Evolutionary conservation across 23 tunicate genomes (phyloP).

Genomic region (Ciona savignyi): DNA sequence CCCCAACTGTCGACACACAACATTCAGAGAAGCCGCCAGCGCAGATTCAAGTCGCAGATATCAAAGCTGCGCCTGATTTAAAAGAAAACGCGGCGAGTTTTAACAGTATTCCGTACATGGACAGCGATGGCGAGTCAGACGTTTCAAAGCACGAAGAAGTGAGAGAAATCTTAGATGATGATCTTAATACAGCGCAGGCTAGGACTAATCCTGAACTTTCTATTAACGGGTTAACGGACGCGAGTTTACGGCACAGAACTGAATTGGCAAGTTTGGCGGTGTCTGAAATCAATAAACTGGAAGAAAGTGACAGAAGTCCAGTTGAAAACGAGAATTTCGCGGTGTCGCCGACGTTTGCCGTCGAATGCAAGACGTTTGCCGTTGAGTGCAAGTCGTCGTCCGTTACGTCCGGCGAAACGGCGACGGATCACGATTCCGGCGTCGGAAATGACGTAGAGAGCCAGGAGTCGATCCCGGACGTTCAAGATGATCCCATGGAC

Average conservation of each 20-base stretch:
- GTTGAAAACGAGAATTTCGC: slow-evolving; percentile 5
- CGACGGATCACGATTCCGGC: slow-evolving; percentile 84
- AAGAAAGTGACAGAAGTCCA: background rate
- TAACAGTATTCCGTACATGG: slow-evolving; percentile 33
- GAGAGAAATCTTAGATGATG: background rate
- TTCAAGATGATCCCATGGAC: slow-evolving; percentile 10
- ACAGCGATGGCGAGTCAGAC: slow-evolving; percentile 4
- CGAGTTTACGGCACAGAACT: background rate
- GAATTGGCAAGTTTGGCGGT: background rate
- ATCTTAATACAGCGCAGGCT: too few relatives aligned
- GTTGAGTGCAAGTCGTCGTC: slow-evolving; percentile 29
- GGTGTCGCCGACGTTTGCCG: slow-evolving; percentile 14
- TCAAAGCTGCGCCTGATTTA: background rate
- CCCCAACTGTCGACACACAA: background rate
- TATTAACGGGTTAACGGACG: background rate
- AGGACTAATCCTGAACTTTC: background rate
- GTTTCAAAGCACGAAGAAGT: background rate
- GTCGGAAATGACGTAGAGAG: slow-evolving; percentile 94
- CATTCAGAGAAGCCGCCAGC: background rate
- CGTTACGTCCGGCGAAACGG: slow-evolving; percentile 35
- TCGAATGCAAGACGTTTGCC: slow-evolving; percentile 17
- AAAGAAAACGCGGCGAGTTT: background rate
- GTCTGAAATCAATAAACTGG: background rate
- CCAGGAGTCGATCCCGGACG: slow-evolving; percentile 79
- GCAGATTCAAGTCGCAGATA: background rate